Evolutionary conservation across 2,888 invertebrate genomes (phyloP).

Genomic region (Heterodera filipjevi): DNA sequence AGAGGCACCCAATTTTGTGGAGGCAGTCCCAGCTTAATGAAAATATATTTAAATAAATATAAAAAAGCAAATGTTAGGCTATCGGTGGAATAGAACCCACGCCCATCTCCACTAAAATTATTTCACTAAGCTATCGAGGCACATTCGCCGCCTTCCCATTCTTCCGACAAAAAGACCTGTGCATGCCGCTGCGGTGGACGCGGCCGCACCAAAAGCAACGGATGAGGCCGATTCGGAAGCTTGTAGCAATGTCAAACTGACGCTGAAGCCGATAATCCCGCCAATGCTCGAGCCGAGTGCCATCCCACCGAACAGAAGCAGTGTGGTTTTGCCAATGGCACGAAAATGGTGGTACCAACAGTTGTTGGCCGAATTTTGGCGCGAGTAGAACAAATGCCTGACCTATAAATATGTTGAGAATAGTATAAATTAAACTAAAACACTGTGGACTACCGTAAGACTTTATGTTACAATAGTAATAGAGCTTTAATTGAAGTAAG

Average conservation of each 20-base stretch:
- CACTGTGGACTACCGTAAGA: too few relatives aligned
- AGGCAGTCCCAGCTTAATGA: background rate
- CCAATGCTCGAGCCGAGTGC: constrained; percentile 11
- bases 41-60: too few relatives aligned
- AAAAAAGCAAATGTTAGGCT: too few relatives aligned
- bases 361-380: background rate
- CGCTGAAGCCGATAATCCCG: constrained; percentile 11
- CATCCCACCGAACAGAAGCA: constrained; percentile 2
- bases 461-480: too few relatives aligned
- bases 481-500: too few relatives aligned
- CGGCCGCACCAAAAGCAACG: background rate
- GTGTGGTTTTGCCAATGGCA: background rate
- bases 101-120: background rate
- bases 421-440: too few relatives aligned
- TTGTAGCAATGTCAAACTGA: background rate
- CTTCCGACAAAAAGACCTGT: too few relatives aligned
- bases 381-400: background rate
- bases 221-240: background rate
- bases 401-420: too few relatives aligned
- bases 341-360: background rate
- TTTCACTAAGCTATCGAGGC: too few relatives aligned
- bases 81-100: too few relatives aligned
- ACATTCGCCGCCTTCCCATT: too few relatives aligned
- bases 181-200: background rate
- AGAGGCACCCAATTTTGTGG: constrained; percentile 1